Conservation (phyloP, 2,888 invertebrate species). For the Priocnemis perturbator region DNA sequence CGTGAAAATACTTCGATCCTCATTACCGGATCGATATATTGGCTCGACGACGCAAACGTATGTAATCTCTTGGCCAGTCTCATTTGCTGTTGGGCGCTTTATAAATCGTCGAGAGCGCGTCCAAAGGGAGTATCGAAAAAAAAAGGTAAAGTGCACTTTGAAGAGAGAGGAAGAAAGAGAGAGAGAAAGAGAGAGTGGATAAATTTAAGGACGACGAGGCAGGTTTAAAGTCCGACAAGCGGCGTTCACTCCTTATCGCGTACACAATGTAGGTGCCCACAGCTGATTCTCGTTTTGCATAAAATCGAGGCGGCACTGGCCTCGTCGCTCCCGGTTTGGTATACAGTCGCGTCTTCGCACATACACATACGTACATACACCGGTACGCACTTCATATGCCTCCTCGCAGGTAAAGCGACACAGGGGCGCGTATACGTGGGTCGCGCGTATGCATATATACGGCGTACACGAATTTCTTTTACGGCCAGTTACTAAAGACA, state of each 20-base stretch:
- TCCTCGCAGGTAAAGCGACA: not conserved
- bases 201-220: slow-evolving; percentile 24
- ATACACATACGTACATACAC: slow-evolving; percentile 6
- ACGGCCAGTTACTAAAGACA: slow-evolving; percentile 55
- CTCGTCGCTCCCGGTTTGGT: slow-evolving; percentile 31
- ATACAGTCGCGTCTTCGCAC: slow-evolving; percentile 4
- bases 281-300: slow-evolving; percentile 52
- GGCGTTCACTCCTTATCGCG: slow-evolving; percentile 50
- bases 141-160: not conserved
- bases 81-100: too few species aligned
- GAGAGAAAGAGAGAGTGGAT: slow-evolving; percentile 7
- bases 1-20: too few species aligned
- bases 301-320: slow-evolving; percentile 47
- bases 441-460: not conserved
- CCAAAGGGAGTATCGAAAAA: not conserved
- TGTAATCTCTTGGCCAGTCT: too few species aligned
- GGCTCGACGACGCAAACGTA: too few species aligned
- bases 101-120: too few species aligned
- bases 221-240: slow-evolving; percentile 40
- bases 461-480: slow-evolving; percentile 53
- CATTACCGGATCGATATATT: too few species aligned
- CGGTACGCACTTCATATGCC: not conserved
- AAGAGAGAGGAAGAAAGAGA: slow-evolving; percentile 8
- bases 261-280: slow-evolving; percentile 41
- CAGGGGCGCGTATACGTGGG: not conserved